Evolutionary conservation across 1,140 invertebrate genomes (phyloP).

Genomic region (Lineus longissimus): DNA sequence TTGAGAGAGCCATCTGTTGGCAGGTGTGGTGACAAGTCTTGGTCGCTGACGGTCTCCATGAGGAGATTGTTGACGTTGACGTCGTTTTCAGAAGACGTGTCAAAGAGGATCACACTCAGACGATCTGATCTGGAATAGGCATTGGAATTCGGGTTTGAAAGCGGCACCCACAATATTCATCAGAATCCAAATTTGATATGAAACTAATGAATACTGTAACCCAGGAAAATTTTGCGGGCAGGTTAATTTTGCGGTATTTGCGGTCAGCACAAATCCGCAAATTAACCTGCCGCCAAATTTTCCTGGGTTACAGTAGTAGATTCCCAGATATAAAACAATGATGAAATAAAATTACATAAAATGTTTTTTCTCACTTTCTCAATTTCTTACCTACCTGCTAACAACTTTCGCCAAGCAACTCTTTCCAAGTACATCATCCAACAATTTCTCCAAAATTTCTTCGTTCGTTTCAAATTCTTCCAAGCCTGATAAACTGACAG

Average conservation of each 20-base stretch:
- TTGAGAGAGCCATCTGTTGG: not conserved
- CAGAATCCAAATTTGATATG: too few relatives aligned
- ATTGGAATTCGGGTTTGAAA: too few relatives aligned
- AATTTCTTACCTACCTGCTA: not conserved
- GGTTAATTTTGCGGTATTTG: too few relatives aligned
- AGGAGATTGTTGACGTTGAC: slow-evolving; percentile 1
- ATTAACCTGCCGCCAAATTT: too few relatives aligned
- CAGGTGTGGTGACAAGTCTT: not conserved
- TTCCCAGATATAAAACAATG: too few relatives aligned
- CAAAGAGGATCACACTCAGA: not conserved
- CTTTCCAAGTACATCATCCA: not conserved
- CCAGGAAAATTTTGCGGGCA: too few relatives aligned
- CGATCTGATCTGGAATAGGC: not conserved
- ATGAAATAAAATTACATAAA: too few relatives aligned
- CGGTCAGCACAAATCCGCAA: too few relatives aligned
- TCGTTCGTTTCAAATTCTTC: not conserved
- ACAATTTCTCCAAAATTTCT: not conserved
- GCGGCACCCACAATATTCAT: too few relatives aligned
- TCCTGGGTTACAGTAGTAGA: too few relatives aligned
- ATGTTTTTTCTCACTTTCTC: too few relatives aligned
- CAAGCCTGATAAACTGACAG: not conserved
- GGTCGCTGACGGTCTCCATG: not conserved
- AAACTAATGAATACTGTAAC: too few relatives aligned
- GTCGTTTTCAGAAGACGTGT: not conserved
- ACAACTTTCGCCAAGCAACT: not conserved